A percentile compares a stretch with the other conserved stretches of the same genome.
These are phyloP conservation scores for Amorpha juglandis DNA, from an alignment of 2,888 invertebrate species.

Conservation along the genomic window DNA sequence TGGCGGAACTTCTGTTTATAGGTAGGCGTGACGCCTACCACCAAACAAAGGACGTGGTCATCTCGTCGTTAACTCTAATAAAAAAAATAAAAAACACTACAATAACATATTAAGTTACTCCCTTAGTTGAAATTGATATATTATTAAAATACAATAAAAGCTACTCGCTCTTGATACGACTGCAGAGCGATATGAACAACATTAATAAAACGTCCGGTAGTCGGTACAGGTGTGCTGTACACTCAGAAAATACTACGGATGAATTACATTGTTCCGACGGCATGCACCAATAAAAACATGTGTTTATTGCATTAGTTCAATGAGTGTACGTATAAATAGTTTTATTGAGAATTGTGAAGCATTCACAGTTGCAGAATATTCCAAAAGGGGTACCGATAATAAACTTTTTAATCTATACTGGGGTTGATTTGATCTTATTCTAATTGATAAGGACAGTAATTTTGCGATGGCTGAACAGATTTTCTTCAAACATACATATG, in stretches of 20 bases:
- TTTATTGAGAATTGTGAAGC: not conserved
- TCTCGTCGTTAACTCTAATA: too few relatives aligned
- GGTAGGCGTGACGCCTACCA: too few relatives aligned
- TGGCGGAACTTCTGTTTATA: too few relatives aligned
- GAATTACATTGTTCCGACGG: conserved; percentile 31
- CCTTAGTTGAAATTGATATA: not conserved
- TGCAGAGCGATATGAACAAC: conserved; percentile 20
- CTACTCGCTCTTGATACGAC: conserved; percentile 4
- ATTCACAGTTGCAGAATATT: too few relatives aligned
- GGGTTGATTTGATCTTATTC: too few relatives aligned
- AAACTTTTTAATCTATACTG: too few relatives aligned
- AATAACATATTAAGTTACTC: not conserved
- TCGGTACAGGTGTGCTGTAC: conserved; percentile 36
- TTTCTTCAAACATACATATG: too few relatives aligned
- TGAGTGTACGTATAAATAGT: not conserved
- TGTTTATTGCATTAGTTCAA: not conserved
- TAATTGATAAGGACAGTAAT: too few relatives aligned
- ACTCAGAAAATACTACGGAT: conserved; percentile 33
- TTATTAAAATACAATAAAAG: not conserved
- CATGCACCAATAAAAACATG: conserved; percentile 5
- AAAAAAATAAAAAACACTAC: too few relatives aligned
- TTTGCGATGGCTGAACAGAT: too few relatives aligned
- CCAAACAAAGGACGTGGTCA: too few relatives aligned
- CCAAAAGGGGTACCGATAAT: too few relatives aligned
- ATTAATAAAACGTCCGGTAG: conserved; percentile 29